A percentile compares a stretch with the other conserved stretches of the same genome.
These are phyloP conservation scores for Dissostichus mawsoni DNA, from an alignment of 2,113 vertebrate genomes.

Conservation along the genomic window DNA sequence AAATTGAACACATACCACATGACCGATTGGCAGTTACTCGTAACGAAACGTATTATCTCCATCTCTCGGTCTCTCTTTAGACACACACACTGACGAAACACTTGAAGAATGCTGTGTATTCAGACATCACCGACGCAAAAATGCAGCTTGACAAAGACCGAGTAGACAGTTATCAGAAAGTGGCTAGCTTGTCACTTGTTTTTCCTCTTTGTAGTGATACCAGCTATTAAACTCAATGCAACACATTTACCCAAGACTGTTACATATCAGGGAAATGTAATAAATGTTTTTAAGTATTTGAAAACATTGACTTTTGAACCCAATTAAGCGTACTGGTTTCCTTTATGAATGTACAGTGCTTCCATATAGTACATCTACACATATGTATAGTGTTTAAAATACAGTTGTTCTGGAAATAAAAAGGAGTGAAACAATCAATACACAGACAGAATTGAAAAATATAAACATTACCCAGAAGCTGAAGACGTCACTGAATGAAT, in stretches of 20 bases:
- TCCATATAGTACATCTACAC: background rate
- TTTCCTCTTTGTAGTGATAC: constrained; percentile 1
- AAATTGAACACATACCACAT: constrained; percentile 51
- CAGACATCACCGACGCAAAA: constrained; percentile 63
- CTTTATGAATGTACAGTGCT: background rate
- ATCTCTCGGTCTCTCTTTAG: constrained; percentile 22
- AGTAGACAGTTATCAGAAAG: constrained; percentile 58
- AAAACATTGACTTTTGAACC: background rate
- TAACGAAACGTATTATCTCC: constrained; percentile 47
- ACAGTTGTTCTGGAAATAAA: background rate
- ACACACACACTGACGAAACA: constrained; percentile 56
- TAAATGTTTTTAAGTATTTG: background rate
- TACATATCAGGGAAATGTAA: background rate
- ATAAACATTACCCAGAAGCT: background rate
- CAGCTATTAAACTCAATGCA: background rate
- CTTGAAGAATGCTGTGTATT: constrained; percentile 76
- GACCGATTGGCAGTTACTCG: constrained; percentile 27
- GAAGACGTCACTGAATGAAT: background rate
- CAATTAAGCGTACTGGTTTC: no score
- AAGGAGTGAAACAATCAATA: background rate
- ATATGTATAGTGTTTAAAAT: background rate
- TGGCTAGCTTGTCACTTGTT: constrained; percentile 23
- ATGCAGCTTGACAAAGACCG: constrained; percentile 66
- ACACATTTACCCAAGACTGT: background rate
- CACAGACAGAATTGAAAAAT: background rate